Base-by-base conservation (phyloP, 2,888 invertebrate genomes). In the Drosophila yooni region DNA sequence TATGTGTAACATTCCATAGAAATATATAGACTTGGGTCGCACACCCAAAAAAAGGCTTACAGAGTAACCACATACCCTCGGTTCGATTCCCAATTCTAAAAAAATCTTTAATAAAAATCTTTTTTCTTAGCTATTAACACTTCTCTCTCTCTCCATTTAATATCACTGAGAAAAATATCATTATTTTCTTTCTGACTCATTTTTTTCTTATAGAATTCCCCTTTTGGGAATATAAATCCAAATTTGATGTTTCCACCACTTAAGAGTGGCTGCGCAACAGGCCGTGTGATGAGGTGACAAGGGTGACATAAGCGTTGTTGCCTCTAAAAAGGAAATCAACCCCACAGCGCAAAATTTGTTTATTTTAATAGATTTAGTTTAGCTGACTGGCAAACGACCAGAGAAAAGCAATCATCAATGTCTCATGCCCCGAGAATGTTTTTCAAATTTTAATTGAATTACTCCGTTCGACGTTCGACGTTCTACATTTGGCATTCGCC, bases 341-440 rank as follows among this genome's bases (percentile, higher is more conserved):
- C 56, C 56, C 56, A n/a, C 36, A 15, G 25, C 54, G 36, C 11
- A 53, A 53, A 18, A 69, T 79, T 86, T 68, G 68, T 64, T 69
- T 76, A 79, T 82, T 84, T 87, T 63, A 87, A 84, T 84, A 82
- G 71, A 81, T 66, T 64, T 66, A 79, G 76, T 76, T 68, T 66
- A 69, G 68, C 29, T 58, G 56, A 67, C 52, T 69, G 70, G 74
- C 73, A 75, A 67, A 29, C 57, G 69, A 65, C 51, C 81, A 70
- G 56, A 31, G 66, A 57, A 70, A 68, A 60, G 59, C 56, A 72
- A 61, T 61, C 67, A 65, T 59, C 64, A 64, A 40, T 65, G 65
- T 50, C 72, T 72, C 72, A 76, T 77, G 66, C 79, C 65, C 33
- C 21, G 52, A 75, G 64, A 82, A 78, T 70, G 76, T 54, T 74